A percentile compares a stretch with the other conserved stretches of the same genome.
Evolutionary conservation across 2,888 invertebrate genomes (phyloP).

Genomic region (Sminthurinus aureus): DNA sequence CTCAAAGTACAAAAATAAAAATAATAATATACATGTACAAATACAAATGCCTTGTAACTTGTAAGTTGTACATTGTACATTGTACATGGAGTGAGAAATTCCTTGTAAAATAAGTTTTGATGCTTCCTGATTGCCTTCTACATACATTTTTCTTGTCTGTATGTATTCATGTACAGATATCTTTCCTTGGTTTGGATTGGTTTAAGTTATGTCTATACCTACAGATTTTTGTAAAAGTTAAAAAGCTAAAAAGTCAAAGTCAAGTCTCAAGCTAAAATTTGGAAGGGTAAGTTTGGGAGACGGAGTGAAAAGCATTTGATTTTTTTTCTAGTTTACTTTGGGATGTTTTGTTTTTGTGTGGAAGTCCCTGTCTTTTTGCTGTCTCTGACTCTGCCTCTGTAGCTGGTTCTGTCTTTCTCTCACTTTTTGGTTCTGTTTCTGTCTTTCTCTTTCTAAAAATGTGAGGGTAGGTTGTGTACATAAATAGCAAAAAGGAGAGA

Average conservation of each 20-base stretch:
- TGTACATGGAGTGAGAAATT: not conserved
- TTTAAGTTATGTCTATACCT: not conserved
- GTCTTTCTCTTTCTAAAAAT: not conserved
- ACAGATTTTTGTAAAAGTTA: not conserved
- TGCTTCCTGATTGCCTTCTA: not conserved
- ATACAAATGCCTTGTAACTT: too few relatives aligned
- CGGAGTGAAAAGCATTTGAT: slow-evolving; percentile 1
- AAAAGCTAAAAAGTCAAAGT: not conserved
- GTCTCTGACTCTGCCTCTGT: slow-evolving; percentile 22
- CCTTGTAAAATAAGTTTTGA: slow-evolving; percentile 5
- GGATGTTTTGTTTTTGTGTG: slow-evolving; percentile 17
- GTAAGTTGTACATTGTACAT: too few relatives aligned
- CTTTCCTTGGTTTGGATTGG: too few relatives aligned
- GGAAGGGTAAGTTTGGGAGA: not conserved
- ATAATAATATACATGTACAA: not conserved
- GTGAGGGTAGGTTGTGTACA: slow-evolving; percentile 51
- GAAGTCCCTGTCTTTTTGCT: not conserved
- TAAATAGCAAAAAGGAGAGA: slow-evolving; percentile 40
- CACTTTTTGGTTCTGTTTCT: not conserved
- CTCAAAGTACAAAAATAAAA: not conserved
- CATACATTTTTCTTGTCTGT: not conserved
- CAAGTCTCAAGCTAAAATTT: not conserved
- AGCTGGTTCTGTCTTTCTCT: not conserved
- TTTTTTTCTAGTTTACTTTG: slow-evolving; percentile 6
- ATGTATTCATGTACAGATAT: too few relatives aligned